phyloP scores from a whole-genome alignment of 2,888 invertebrate species.

The Apotomis turbidana region DNA sequence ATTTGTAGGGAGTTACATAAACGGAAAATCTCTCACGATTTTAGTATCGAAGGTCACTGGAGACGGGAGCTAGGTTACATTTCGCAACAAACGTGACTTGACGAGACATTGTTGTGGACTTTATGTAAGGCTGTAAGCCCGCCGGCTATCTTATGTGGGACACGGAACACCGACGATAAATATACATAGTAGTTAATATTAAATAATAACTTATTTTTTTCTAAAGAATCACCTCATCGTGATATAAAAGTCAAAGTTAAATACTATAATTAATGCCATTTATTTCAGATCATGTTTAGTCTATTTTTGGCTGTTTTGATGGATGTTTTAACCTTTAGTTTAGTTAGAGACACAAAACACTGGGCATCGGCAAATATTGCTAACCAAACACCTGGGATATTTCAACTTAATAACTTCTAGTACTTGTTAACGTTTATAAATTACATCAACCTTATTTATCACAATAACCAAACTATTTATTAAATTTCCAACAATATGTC shows the following conservation, averaged over 20 bases:
- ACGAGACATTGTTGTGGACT: conserved; percentile 5
- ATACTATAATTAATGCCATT: too few species aligned
- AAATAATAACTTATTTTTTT: too few species aligned
- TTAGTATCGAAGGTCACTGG: conserved; percentile 28
- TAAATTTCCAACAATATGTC: background rate
- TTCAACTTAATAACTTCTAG: too few species aligned
- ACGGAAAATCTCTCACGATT: conserved; percentile 32
- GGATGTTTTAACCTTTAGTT: too few species aligned
- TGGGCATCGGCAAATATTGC: too few species aligned
- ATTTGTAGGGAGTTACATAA: conserved; percentile 24
- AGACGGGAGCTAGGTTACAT: conserved; percentile 35
- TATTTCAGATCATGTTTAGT: too few species aligned
- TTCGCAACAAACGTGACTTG: conserved; percentile 39
- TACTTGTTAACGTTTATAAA: too few species aligned
- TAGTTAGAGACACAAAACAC: too few species aligned
- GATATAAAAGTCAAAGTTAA: too few species aligned
- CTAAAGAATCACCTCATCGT: too few species aligned
- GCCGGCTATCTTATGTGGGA: conserved; percentile 2
- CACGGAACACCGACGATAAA: background rate
- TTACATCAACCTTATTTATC: background rate
- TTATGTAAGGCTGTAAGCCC: background rate
- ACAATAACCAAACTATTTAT: background rate
- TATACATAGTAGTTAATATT: background rate
- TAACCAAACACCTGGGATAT: too few species aligned
- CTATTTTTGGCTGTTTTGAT: too few species aligned